Evolutionary conservation across 2,888 invertebrate genomes (phyloP).

Genomic region (Nomada ruficornis): DNA sequence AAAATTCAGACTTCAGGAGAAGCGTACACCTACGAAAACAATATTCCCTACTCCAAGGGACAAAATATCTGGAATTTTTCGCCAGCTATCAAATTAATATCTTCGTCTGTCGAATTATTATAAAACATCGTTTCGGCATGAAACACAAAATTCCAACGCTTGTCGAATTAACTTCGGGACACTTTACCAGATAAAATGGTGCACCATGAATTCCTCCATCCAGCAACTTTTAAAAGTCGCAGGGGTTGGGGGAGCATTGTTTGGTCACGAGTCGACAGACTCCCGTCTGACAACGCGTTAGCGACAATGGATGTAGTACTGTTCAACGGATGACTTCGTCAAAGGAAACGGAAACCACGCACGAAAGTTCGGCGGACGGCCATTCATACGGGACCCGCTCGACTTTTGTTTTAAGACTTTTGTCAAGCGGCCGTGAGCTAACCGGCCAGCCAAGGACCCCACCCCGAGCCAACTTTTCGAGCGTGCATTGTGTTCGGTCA

Average conservation of each 20-base stretch:
- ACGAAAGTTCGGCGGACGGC: constrained; percentile 66
- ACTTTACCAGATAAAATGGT: no score
- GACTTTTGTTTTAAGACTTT: constrained; percentile 74
- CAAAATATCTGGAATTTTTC: no score
- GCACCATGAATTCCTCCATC: not conserved
- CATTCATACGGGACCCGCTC: constrained; percentile 51
- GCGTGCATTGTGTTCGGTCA: constrained; percentile 50
- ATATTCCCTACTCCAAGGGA: no score
- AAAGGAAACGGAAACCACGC: constrained; percentile 72
- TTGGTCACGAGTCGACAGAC: constrained; percentile 36
- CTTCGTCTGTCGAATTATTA: no score
- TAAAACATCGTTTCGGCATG: no score
- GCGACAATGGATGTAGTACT: constrained; percentile 64
- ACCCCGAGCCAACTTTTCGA: constrained; percentile 64
- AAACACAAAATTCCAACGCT: no score
- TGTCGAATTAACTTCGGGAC: no score
- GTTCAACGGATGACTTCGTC: constrained; percentile 76
- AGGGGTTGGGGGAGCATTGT: constrained; percentile 48
- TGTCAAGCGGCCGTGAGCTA: constrained; percentile 59
- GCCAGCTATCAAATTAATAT: no score
- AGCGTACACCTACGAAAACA: no score
- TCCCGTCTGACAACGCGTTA: constrained; percentile 45
- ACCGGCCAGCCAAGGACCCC: constrained; percentile 44
- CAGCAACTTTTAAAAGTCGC: constrained; percentile 27
- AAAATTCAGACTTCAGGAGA: not conserved